Base-by-base conservation (phyloP, 2,888 invertebrate species). In the Chrysolina americana region DNA sequence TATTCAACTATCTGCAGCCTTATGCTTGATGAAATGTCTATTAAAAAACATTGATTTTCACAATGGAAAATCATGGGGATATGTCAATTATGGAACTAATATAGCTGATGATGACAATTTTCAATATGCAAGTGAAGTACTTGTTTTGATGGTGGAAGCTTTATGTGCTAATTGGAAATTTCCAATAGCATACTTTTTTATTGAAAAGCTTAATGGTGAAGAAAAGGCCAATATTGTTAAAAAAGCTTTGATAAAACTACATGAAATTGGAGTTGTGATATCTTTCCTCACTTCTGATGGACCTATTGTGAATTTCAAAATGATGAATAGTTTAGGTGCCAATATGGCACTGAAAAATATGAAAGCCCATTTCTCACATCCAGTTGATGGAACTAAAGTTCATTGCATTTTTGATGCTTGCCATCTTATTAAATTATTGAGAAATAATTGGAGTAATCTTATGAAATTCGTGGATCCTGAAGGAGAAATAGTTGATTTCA, bases 1-100 rank as follows among this genome's bases (percentile, higher is more conserved):
- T n/a, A n/a, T n/a, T n/a, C n/a, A n/a, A n/a, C n/a, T n/a, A n/a
- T n/a, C n/a, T n/a, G n/a, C n/a, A n/a, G n/a, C n/a, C n/a, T n/a
- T n/a, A n/a, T n/a, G n/a, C n/a, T n/a, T 74, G 78, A 80, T 65
- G 79, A 78, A 48, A 75, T 79, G 19, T 62, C 79, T 65, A 73
- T 79, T 13, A 65, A 77, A 70, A 74, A 76, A 79, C 48, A 53
- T 79, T 44, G 76, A 80, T 70, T 80, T 59, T 74, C 41, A 41
- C 71, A 72, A 74, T 47, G 65, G 63, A 64, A 66, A 76, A 71
- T 76, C 74, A 70, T 76, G 68, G 76, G 78, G 79, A 17, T 80
- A 78, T 74, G 75, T 79, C 10, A 69, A 80, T 74, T 76, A 41
- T 71, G 79, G 79, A 62, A 76, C 41, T 70, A 53, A 23, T 62